Conservation (phyloP, 2,113 vertebrate species). For the Pachypanchax playfairii region DNA sequence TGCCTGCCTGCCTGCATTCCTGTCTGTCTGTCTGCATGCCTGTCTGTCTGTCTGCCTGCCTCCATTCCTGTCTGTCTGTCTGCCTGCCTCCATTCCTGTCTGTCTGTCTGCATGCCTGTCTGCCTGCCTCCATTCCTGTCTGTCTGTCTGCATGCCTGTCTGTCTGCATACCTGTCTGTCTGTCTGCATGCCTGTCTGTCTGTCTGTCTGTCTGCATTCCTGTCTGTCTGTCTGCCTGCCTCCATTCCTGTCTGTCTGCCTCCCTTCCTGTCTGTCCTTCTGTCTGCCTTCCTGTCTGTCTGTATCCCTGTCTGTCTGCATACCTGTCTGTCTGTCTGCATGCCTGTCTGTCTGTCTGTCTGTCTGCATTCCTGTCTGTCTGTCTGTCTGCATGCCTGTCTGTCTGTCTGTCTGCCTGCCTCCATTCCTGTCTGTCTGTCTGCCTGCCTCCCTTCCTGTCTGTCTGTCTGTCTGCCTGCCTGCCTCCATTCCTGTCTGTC, state of each 20-base stretch:
- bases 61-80: neutral
- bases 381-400: too few species aligned
- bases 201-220: neutral
- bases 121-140: neutral
- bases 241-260: too few species aligned
- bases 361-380: too few species aligned
- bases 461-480: neutral
- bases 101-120: neutral
- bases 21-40: neutral
- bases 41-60: too few species aligned
- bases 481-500: neutral
- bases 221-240: neutral
- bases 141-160: neutral
- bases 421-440: neutral
- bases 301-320: neutral
- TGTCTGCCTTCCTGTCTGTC: fast-evolving
- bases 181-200: neutral
- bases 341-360: neutral
- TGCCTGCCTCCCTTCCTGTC: neutral
- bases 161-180: neutral
- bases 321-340: too few species aligned
- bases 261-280: neutral
- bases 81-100: neutral
- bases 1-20: neutral
- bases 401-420: neutral